These are phyloP conservation scores for Ips nitidus DNA, from an alignment of 1,140 invertebrate species.

Conservation along the genomic window DNA sequence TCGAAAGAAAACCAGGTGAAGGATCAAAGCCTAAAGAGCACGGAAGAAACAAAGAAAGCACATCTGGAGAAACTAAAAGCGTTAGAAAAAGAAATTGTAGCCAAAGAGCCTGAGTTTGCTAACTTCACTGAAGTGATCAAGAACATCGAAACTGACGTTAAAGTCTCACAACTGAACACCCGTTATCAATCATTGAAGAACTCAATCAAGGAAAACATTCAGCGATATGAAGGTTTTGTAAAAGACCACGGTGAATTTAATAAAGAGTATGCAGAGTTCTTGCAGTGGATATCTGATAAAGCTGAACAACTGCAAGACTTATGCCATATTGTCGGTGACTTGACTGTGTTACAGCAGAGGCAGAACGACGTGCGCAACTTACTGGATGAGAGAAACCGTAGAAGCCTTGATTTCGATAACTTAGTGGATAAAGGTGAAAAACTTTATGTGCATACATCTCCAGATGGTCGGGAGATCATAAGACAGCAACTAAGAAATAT, in stretches of 20 bases:
- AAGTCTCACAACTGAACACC: slow-evolving; percentile 77
- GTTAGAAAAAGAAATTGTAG: slow-evolving; percentile 72
- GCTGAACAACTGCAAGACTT: slow-evolving; percentile 73
- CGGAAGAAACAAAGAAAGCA: slow-evolving; percentile 75
- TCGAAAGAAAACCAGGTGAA: slow-evolving; percentile 81
- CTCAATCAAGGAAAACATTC: slow-evolving; percentile 75
- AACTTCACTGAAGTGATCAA: slow-evolving; percentile 70
- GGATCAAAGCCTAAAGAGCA: slow-evolving; percentile 87
- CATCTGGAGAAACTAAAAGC: slow-evolving; percentile 79
- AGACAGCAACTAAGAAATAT: slow-evolving; percentile 84
- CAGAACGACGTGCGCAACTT: slow-evolving; percentile 82
- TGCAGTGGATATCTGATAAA: slow-evolving; percentile 72
- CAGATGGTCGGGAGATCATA: slow-evolving; percentile 89
- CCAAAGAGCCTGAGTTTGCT: slow-evolving; percentile 72
- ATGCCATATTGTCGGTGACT: slow-evolving; percentile 85
- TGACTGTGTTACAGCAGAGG: slow-evolving; percentile 79
- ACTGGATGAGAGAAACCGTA: slow-evolving; percentile 76
- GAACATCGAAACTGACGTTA: slow-evolving; percentile 73
- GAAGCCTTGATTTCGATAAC: slow-evolving; percentile 80
- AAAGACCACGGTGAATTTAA: slow-evolving; percentile 85
- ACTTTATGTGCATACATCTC: slow-evolving; percentile 88
- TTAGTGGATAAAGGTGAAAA: slow-evolving; percentile 88
- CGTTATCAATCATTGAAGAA: slow-evolving; percentile 86
- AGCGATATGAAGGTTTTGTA: slow-evolving; percentile 79
- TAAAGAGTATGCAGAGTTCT: slow-evolving; percentile 72